Evolutionary conservation across 2,113 vertebrate genomes (phyloP).

Genomic region (Clarias gariepinus): DNA sequence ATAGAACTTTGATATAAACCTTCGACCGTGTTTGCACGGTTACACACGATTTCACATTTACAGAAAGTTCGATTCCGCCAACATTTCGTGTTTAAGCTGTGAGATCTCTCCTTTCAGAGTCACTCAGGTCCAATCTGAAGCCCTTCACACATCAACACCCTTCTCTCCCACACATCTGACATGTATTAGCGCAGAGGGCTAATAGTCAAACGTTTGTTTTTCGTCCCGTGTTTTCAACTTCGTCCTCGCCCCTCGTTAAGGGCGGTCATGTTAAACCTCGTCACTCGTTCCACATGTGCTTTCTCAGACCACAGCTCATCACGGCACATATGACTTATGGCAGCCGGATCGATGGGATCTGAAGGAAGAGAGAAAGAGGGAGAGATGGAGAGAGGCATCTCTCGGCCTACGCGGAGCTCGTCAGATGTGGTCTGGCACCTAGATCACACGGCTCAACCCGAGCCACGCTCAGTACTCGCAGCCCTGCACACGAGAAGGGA

Average conservation of each 20-base stretch:
- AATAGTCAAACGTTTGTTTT: slow-evolving; percentile 30
- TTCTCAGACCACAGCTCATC: slow-evolving; percentile 49
- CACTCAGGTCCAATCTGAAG: slow-evolving; percentile 16
- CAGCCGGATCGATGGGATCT: slow-evolving; percentile 41
- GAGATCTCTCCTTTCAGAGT: slow-evolving; percentile 13
- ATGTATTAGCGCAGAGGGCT: slow-evolving; percentile 18
- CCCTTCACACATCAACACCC: slow-evolving; percentile 49
- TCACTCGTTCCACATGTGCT: slow-evolving; percentile 48
- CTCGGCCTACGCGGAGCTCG: slow-evolving; percentile 74
- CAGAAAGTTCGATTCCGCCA: not conserved
- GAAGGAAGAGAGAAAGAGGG: slow-evolving; percentile 17
- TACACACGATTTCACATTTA: not conserved
- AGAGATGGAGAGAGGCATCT: slow-evolving; percentile 67
- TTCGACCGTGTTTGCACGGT: not conserved
- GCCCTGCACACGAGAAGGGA: slow-evolving; percentile 65
- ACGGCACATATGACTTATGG: slow-evolving; percentile 46
- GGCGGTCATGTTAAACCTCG: slow-evolving; percentile 33
- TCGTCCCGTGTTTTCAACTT: slow-evolving; percentile 15
- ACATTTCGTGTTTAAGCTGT: not conserved
- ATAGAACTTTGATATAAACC: not conserved
- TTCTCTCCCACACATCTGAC: slow-evolving; percentile 43
- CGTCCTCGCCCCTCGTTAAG: slow-evolving; percentile 45
- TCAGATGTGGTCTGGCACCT: slow-evolving; percentile 90
- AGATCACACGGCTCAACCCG: slow-evolving; percentile 82
- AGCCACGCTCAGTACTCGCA: slow-evolving; percentile 79